Base-by-base conservation (phyloP, 2,113 vertebrate genomes). In the Grammomys dolichurus region DNA sequence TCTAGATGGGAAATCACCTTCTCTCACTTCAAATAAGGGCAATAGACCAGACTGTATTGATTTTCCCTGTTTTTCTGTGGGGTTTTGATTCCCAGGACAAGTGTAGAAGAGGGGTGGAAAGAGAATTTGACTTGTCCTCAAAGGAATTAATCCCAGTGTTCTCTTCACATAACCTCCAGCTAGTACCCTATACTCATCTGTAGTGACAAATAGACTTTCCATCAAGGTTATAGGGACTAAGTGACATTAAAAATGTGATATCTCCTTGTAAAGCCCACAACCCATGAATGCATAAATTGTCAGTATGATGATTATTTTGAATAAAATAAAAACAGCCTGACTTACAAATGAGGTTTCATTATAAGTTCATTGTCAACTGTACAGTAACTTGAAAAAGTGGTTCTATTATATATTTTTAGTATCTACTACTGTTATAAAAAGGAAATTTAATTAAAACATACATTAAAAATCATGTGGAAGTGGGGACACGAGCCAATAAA, bases 391-490 rank as follows among this genome's bases (percentile, higher is more conserved):
- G 76, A 58, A 76, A n/a, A 97, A 98, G 96, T 97, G 65, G 54
- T 95, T 91, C 0, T 40, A 19, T 85, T 92, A 84, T 78, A n/a
- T 63, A 36, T 93, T 97, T 97, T 90, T 93, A 85, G 24, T 97
- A 73, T 95, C 63, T 51, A 88, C 96, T 85, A 87, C 95, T 97
- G 94, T 97, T 93, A 96, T 94, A 92, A 95, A 95, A 94, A 94
- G 92, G 89, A 98, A 98, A 98, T 98, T 92, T 97, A 98, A 97
- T 97, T 98, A 95, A 98, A 96, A 97, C 31, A 95, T 43, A 70
- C 94, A 91, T 92, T 97, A 97, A 97, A 98, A 98, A 97, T 96
- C 96, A 93, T 96, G 92, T 94, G 91, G 92, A 97, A 97, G 92
- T 96, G 76, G 93, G 96, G 95, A 65, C 96, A 90, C 33, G 91